Conservation (phyloP, 2,113 vertebrate genomes). For the Brienomyrus longianalis region DNA sequence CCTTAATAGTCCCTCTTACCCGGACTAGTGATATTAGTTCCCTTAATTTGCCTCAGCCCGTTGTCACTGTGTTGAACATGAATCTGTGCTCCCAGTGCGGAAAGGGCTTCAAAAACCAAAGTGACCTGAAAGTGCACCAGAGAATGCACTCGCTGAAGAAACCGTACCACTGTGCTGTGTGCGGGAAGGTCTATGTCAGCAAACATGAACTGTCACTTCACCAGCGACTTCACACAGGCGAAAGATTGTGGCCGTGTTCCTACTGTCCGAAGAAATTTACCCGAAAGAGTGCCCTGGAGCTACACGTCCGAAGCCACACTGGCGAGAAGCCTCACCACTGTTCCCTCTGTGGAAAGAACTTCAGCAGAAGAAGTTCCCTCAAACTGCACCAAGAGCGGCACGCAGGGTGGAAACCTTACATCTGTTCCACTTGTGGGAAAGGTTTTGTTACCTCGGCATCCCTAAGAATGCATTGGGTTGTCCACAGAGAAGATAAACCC, state of each 20-base stretch:
- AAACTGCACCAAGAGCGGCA: neutral
- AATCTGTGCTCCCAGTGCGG: conserved; percentile 3
- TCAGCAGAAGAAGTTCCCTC: neutral
- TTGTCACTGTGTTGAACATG: neutral
- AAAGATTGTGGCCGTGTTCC: neutral
- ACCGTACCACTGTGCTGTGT: neutral
- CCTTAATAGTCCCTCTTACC: neutral
- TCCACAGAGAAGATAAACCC: neutral
- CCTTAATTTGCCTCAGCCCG: neutral
- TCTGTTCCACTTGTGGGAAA: conserved; percentile 6
- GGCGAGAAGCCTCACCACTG: conserved; percentile 14
- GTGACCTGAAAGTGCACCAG: conserved; percentile 1
- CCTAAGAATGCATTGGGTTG: neutral
- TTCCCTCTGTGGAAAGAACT: conserved; percentile 5
- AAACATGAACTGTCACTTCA: neutral
- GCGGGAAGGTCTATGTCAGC: neutral
- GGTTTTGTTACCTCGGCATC: neutral
- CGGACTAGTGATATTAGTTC: neutral
- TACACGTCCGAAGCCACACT: neutral
- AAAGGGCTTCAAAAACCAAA: neutral
- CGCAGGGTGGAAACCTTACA: neutral
- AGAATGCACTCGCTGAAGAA: conserved; percentile 4
- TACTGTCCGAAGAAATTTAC: conserved; percentile 3
- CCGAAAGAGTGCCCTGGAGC: neutral
- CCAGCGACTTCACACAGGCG: neutral